Percentiles rank a stretch among this genome's conserved stretches.
Conservation (phyloP, 1,140 invertebrate species). For the Pararge aegeria region DNA sequence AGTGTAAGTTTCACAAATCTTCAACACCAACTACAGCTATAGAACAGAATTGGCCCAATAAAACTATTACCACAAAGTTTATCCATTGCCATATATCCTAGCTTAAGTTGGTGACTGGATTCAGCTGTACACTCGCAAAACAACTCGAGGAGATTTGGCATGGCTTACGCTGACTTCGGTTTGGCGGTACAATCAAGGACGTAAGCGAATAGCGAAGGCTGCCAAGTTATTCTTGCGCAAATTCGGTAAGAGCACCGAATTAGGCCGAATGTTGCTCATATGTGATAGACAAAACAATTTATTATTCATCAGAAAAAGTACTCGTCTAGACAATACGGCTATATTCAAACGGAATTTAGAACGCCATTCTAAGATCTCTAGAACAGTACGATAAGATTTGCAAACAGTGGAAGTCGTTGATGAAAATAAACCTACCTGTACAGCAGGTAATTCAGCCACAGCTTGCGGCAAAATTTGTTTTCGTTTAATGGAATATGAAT, state of each 20-base stretch:
- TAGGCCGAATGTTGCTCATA: conserved; percentile 20
- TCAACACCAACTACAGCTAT: conserved; percentile 17
- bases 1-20: conserved; percentile 7
- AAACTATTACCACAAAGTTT: conserved; percentile 35
- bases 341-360: not conserved
- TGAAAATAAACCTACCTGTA: too few species aligned
- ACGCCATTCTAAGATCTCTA: too few species aligned
- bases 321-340: conserved; percentile 3
- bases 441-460: too few species aligned
- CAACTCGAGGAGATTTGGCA: conserved; percentile 68
- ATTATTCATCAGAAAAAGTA: conserved; percentile 14
- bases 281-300: conserved; percentile 14
- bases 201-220: conserved; percentile 41
- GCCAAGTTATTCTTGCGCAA: conserved; percentile 49
- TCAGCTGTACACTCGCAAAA: conserved; percentile 47
- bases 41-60: conserved; percentile 24
- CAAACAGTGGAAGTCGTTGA: too few species aligned
- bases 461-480: too few species aligned
- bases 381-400: too few species aligned
- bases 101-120: conserved; percentile 39
- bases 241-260: conserved; percentile 25
- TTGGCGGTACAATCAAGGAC: conserved; percentile 41
- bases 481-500: too few species aligned
- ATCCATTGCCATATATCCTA: conserved; percentile 36
- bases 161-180: conserved; percentile 58